Base-by-base conservation (phyloP, 2,888 invertebrate species). In the Galerucella nymphaeae region DNA sequence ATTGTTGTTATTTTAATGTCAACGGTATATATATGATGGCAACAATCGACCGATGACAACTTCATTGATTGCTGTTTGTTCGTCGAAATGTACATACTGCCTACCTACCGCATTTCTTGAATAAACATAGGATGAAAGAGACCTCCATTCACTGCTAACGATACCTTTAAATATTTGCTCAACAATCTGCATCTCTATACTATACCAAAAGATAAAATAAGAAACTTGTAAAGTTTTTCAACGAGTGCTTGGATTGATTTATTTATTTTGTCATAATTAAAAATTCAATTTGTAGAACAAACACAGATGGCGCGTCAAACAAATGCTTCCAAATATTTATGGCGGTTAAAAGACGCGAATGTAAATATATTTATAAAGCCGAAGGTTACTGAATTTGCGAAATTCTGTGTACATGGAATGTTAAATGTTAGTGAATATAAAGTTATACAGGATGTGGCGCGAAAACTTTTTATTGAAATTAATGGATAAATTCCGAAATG, bases 231-330 rank as follows among this genome's bases (percentile, higher is more conserved):
- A 30, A 30, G 30, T 30, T 30, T 30, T 30, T 30, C 5, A 68
- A 76, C 69, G 71, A 75, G 55, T 20, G 50, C 70, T 66, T 71
- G 70, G 74, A 76, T 76, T 72, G 65, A 76, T 72, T 64, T 61
- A 62, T 74, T 74, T 57, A 41, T 70, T 72, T 69, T 64, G 66
- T 23, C 53, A 71, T 75, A 70, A 71, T 73, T 75, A 71, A 73
- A 73, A 68, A 75, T 73, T 73, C 73, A 73, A 73, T 71, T 73
- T 69, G 69, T 69, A 75, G 45, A 68, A 69, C 69, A 75, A 75
- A 75, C 66, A 71, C 73, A 73, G 75, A 73, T 73, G 73, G 59
- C 45, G 55, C 53, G 16, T 13, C 38, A n/a, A 30, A n/a, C 58
- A 23, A 58, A 20, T 55, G 8, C 57, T 70, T 30, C 66, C 58